phyloP scores from a whole-genome alignment of 2,113 vertebrate genomes.

The Motacilla tschutschensis region DNA sequence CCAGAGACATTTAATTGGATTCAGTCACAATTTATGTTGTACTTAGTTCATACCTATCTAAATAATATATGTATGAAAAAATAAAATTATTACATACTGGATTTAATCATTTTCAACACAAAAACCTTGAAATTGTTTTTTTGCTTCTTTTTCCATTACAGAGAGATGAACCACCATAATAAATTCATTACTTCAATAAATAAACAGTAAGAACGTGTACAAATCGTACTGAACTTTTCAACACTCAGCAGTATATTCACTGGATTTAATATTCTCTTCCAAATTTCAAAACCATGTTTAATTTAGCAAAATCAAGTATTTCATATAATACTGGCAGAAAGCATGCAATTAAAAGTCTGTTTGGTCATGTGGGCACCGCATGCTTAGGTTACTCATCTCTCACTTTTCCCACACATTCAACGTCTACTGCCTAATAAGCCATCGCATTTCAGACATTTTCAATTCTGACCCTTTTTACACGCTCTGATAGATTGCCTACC shows the following conservation, averaged over 20 bases:
- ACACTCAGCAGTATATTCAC: neutral
- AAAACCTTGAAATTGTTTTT: neutral
- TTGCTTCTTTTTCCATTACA: neutral
- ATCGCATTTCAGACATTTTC: neutral
- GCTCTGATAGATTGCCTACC: constrained; percentile 22
- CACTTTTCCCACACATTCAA: constrained; percentile 42
- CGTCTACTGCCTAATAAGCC: neutral
- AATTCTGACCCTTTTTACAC: constrained; percentile 30
- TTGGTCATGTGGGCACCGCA: constrained; percentile 12
- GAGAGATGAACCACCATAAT: neutral
- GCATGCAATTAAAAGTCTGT: constrained; percentile 6
- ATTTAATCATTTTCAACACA: neutral
- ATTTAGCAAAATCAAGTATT: neutral
- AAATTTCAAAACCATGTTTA: neutral
- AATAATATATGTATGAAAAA: neutral
- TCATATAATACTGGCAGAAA: neutral
- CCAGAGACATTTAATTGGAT: neutral
- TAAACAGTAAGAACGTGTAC: neutral
- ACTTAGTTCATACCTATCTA: neutral
- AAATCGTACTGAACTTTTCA: neutral
- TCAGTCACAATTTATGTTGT: neutral
- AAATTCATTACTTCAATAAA: neutral
- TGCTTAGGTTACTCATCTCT: constrained; percentile 33
- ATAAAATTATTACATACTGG: neutral
- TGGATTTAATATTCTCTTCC: neutral